A percentile compares a stretch with the other conserved stretches of the same genome.
Evolutionary conservation across 1,140 invertebrate genomes (phyloP).

Genomic region (Sycobia sp.): DNA sequence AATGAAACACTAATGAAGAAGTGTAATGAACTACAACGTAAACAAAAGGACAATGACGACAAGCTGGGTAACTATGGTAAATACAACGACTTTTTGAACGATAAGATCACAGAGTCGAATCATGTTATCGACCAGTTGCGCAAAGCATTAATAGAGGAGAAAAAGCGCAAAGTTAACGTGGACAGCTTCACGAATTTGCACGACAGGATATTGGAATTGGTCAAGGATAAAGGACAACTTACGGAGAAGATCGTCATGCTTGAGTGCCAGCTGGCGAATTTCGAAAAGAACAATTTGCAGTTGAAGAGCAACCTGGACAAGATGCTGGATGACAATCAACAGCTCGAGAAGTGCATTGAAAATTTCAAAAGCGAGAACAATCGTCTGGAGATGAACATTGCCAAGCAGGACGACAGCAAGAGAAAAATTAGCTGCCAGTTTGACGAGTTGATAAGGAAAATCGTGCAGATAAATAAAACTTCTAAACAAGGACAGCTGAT

Average conservation of each 20-base stretch:
- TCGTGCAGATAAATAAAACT: not conserved
- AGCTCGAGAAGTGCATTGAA: not conserved
- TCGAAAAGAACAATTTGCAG: not conserved
- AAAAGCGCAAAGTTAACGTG: not conserved
- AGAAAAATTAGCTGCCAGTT: not conserved
- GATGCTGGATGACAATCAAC: slow-evolving; percentile 5
- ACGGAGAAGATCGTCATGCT: not conserved
- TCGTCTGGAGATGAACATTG: not conserved
- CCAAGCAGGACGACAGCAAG: not conserved
- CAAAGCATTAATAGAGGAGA: not conserved
- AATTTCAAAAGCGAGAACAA: slow-evolving; percentile 3
- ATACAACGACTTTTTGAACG: slow-evolving; percentile 3
- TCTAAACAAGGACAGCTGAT: too few species aligned
- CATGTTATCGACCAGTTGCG: slow-evolving; percentile 5
- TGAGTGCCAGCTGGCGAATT: not conserved
- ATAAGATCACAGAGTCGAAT: not conserved
- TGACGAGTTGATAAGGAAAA: not conserved
- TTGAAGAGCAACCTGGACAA: not conserved
- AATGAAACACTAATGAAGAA: too few species aligned
- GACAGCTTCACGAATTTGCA: not conserved
- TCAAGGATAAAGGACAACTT: slow-evolving; percentile 2
- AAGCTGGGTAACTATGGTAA: not conserved
- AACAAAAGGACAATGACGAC: too few species aligned
- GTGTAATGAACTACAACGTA: too few species aligned
- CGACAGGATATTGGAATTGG: slow-evolving; percentile 1